A percentile compares a stretch with the other conserved stretches of the same genome.
Evolutionary conservation across 64 coral and sea anemone genomes (phyloP).

Genomic region (Cladopsammia gracilis): DNA sequence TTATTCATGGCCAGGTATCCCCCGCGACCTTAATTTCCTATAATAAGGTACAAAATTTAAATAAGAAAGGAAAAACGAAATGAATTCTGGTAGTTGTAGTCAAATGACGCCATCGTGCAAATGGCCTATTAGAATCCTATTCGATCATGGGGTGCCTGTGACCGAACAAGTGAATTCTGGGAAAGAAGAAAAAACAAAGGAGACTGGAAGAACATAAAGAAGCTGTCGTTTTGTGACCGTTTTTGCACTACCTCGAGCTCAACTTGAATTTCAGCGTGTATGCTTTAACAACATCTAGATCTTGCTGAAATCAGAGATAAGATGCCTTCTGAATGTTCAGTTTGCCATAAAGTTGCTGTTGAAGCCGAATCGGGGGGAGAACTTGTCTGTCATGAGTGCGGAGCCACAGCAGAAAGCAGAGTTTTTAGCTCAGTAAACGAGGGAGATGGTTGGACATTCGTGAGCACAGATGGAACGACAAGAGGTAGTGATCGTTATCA

Average conservation of each 20-base stretch:
- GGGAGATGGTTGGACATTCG: neutral
- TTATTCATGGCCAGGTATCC: too few relatives aligned
- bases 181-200: neutral
- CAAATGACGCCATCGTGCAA: too few relatives aligned
- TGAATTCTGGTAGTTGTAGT: too few relatives aligned
- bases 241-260: neutral
- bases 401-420: constrained; percentile 26
- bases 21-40: too few relatives aligned
- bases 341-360: constrained; percentile 16
- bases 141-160: too few relatives aligned
- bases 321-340: constrained; percentile 31
- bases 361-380: constrained; percentile 4
- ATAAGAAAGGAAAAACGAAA: too few relatives aligned
- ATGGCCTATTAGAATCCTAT: too few relatives aligned
- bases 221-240: neutral
- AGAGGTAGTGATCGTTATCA: constrained; percentile 3
- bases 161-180: neutral
- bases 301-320: neutral
- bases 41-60: too few relatives aligned
- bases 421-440: constrained; percentile 19
- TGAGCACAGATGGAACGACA: neutral
- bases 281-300: too few relatives aligned
- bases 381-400: neutral
- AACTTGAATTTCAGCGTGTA: neutral
- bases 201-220: neutral